These are phyloP conservation scores for Scaptomyza caliginosa DNA, from an alignment of 2,888 invertebrate species.

Conservation along the genomic window DNA sequence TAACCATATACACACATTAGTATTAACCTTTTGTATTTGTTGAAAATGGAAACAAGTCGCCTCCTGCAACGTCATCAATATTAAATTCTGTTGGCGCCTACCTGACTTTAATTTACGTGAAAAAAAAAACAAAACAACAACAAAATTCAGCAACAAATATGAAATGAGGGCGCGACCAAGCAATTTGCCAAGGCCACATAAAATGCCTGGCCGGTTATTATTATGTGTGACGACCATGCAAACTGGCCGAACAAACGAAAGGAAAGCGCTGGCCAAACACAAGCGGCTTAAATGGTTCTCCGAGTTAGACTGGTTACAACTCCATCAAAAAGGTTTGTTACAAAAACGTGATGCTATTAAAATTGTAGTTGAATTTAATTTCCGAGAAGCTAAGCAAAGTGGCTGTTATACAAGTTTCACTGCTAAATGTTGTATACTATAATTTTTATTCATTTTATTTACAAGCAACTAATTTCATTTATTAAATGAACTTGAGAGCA, in stretches of 20 bases:
- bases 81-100: slow-evolving; percentile 9
- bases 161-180: slow-evolving; percentile 35
- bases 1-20: not conserved
- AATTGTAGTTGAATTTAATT: not conserved
- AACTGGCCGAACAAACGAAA: slow-evolving; percentile 4
- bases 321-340: not conserved
- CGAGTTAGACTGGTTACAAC: slow-evolving; percentile 2
- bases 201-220: slow-evolving; percentile 24
- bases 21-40: slow-evolving; percentile 1
- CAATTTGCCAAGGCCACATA: slow-evolving; percentile 31
- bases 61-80: slow-evolving; percentile 16
- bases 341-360: not conserved
- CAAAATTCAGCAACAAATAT: slow-evolving; percentile 27
- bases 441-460: slow-evolving; percentile 37
- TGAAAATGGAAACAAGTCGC: slow-evolving; percentile 8
- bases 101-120: slow-evolving; percentile 15
- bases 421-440: not conserved
- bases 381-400: not conserved
- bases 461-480: slow-evolving; percentile 50
- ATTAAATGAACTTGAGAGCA: slow-evolving; percentile 28
- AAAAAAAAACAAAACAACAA: too few relatives aligned
- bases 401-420: not conserved
- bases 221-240: slow-evolving; percentile 28
- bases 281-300: not conserved
- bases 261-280: slow-evolving; percentile 2